Conservation (phyloP, 2,888 invertebrate species). For the Julus scandinavius region DNA sequence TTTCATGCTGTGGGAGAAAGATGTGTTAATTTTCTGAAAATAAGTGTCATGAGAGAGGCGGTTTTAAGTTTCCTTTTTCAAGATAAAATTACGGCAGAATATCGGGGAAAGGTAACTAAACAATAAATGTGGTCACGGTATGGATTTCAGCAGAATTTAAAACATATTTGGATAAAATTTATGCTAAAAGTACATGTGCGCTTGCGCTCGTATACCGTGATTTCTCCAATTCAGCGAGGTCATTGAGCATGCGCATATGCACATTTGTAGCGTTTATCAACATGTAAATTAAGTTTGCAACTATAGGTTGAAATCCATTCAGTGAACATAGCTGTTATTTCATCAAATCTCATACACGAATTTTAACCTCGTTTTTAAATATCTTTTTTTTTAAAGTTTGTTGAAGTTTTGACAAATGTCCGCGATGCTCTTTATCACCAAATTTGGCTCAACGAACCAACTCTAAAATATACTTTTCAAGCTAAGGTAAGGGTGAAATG, state of each 20-base stretch:
- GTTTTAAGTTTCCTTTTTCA: conserved; percentile 48
- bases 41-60: conserved; percentile 44
- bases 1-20: conserved; percentile 41
- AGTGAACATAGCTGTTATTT: background rate
- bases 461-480: conserved; percentile 22
- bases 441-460: conserved; percentile 25
- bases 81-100: conserved; percentile 21
- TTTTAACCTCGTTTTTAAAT: background rate
- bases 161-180: no score
- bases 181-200: no score
- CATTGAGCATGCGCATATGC: no score
- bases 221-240: no score
- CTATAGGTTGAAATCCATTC: background rate
- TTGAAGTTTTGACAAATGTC: background rate
- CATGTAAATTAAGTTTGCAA: background rate
- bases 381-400: background rate
- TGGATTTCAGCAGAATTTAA: no score
- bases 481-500: background rate
- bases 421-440: conserved; percentile 5
- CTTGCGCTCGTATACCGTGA: no score
- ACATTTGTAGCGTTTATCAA: no score
- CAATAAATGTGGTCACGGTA: no score
- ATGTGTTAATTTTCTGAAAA: conserved; percentile 45
- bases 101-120: conserved; percentile 29
- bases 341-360: background rate